Evolutionary conservation across 2,888 invertebrate species (phyloP), one percentile per base, ranked within the genome.

Genomic region (Erebia palarica): DNA sequence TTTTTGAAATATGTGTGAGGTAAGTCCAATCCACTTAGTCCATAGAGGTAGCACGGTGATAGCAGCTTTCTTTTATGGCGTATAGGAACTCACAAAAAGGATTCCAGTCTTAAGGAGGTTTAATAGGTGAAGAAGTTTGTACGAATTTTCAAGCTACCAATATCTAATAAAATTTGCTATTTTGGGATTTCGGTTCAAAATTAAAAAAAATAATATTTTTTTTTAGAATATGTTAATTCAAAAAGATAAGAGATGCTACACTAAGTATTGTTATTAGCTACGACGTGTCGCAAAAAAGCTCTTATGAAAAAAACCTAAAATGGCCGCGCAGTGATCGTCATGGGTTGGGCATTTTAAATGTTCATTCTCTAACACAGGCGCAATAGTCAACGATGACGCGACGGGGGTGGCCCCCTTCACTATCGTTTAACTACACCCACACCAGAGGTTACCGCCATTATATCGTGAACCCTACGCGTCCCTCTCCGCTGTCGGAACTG

Each of bases 261-360:
- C 36, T 36, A 7, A 36, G 36, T 36, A 36, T n/a, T n/a, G 27
- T 11, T 80, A 79, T 70, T 75, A 75, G 75, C 42, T 61, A 55
- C 61, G 71, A 68, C 63, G 70, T 69, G 80, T 79, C 70, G 74
- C 79, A 80, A 82, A 80, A 60, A 80, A 82, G 78, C 75, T 77
- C 2, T 77, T 75, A 75, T 73, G 70, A 75, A 76, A 81, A 81
- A 82, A 86, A 87, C 86, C 81, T 82, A 87, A 90, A 87, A 91
- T 90, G 90, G 91, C 90, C 81, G 87, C 86, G 75, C 79, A 80
- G 82, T 88, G 86, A 90, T 91, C 88, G 90, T 91, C 90, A 91
- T 89, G 91, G 90, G 77, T 78, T 82, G 90, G 88, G 90, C 84
- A 91, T 92, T 92, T 92, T 88, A 92, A 91, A 91, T 90, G 91